Conservation (phyloP, 35 echinoderm and acorn worm genomes). For the Heliocidaris tuberculata region DNA sequence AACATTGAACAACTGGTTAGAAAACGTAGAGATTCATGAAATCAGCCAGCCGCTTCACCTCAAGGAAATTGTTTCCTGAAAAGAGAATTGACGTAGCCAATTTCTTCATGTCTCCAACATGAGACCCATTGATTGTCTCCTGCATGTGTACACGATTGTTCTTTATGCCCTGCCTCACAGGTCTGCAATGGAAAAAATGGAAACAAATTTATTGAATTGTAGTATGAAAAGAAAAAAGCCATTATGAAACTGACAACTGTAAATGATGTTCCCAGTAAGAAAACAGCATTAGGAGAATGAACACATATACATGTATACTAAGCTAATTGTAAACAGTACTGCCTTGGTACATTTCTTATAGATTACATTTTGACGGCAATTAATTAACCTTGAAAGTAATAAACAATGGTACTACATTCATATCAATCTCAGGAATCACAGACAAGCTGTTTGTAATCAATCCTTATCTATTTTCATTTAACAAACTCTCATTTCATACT, state of each 20-base stretch:
- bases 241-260: no score
- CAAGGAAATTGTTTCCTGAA: background rate
- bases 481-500: no score
- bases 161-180: background rate
- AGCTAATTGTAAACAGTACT: no score
- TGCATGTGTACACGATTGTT: background rate
- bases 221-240: background rate
- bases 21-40: no score
- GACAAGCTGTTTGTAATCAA: background rate
- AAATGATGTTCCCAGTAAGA: no score
- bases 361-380: background rate
- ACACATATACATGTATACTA: no score
- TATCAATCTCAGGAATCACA: background rate
- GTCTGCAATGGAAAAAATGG: background rate
- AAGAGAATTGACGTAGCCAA: background rate
- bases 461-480: no score
- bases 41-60: background rate
- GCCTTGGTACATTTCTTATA: background rate
- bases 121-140: background rate
- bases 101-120: slow-evolving; percentile 12
- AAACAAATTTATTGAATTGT: background rate
- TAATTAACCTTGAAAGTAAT: background rate
- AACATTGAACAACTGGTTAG: background rate
- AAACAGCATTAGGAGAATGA: no score
- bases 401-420: background rate